phyloP scores from a whole-genome alignment of 1,140 invertebrate species.

The Pogonomyrmex barbatus region DNA sequence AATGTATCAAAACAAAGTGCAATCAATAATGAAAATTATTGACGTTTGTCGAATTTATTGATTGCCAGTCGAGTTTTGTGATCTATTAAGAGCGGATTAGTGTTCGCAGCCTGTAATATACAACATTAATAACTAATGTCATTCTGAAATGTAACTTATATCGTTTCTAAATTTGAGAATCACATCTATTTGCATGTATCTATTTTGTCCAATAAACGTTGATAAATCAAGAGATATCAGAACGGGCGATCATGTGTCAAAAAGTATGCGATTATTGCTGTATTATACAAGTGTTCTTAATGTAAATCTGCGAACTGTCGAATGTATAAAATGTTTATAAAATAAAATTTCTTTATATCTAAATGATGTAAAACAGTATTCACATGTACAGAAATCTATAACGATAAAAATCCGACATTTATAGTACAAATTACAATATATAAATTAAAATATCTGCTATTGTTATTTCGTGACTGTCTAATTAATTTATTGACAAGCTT shows the following conservation, averaged over 20 bases:
- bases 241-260: constrained; percentile 40
- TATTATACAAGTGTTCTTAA: constrained; percentile 55
- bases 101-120: constrained; percentile 1
- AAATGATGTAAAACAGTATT: neutral
- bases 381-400: neutral
- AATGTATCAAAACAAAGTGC: neutral
- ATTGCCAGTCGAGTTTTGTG: neutral
- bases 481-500: constrained; percentile 72
- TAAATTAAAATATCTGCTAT: constrained; percentile 10
- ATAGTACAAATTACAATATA: neutral
- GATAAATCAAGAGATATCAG: neutral
- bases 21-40: neutral
- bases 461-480: neutral
- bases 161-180: neutral
- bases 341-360: constrained; percentile 54
- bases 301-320: constrained; percentile 39
- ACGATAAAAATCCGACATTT: neutral
- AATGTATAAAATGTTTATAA: constrained; percentile 62
- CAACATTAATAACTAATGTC: neutral
- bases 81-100: neutral
- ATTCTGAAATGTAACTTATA: neutral
- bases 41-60: neutral
- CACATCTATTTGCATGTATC: neutral
- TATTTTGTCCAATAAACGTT: neutral
- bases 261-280: constrained; percentile 29